phyloP scores from a whole-genome alignment of 2,113 vertebrate species.

The Saimiri boliviensis region DNA sequence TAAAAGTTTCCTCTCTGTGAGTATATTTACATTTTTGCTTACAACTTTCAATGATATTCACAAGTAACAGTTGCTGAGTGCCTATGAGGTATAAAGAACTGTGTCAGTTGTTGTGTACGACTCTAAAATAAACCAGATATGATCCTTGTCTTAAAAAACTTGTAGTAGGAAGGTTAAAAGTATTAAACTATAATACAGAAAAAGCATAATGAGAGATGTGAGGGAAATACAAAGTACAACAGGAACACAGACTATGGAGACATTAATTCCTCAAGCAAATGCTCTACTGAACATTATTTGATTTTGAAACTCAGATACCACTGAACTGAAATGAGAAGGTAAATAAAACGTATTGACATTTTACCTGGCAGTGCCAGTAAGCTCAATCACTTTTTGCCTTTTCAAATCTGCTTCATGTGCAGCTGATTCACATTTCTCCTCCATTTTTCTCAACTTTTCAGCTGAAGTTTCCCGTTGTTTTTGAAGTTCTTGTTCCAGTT shows the following conservation, averaged over 20 bases:
- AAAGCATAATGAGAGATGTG: neutral
- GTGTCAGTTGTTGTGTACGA: neutral
- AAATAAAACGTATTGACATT: slow-evolving; percentile 49
- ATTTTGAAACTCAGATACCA: slow-evolving; percentile 41
- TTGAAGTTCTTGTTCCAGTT: slow-evolving; percentile 92
- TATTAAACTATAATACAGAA: neutral
- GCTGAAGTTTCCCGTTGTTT: slow-evolving; percentile 84
- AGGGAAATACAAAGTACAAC: neutral
- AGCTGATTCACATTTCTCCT: slow-evolving; percentile 82
- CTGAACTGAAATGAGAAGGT: neutral
- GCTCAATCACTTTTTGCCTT: slow-evolving; percentile 83
- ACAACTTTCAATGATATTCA: slow-evolving; percentile 23
- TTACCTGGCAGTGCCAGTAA: slow-evolving; percentile 88
- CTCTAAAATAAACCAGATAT: slow-evolving; percentile 30
- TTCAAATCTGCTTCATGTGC: slow-evolving; percentile 83
- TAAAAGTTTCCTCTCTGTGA: neutral
- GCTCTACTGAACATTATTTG: slow-evolving; percentile 16
- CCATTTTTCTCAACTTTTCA: slow-evolving; percentile 85
- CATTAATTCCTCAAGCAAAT: slow-evolving; percentile 44
- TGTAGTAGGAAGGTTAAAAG: neutral
- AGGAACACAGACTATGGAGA: neutral
- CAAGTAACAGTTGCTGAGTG: slow-evolving; percentile 9
- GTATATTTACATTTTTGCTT: neutral
- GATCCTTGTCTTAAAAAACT: neutral
- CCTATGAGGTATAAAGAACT: neutral